Evolutionary conservation across 2,888 invertebrate species (phyloP).

Genomic region (Cryptus viduatorius): DNA sequence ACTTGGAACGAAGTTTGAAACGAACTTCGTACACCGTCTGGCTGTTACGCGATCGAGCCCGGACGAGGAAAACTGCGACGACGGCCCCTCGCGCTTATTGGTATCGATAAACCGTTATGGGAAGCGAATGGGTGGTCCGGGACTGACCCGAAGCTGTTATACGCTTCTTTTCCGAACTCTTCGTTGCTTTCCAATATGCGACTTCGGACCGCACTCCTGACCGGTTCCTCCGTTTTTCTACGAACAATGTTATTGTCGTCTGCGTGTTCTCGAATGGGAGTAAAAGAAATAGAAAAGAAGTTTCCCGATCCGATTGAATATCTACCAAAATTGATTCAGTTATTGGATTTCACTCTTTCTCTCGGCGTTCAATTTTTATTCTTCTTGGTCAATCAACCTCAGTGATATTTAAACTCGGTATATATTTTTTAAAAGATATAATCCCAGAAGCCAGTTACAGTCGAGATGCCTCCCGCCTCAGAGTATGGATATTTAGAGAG

Average conservation of each 20-base stretch:
- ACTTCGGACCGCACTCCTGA: constrained; percentile 24
- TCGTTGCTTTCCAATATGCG: constrained; percentile 38
- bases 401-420: background rate
- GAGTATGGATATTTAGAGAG: constrained; percentile 22
- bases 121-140: constrained; percentile 58
- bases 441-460: constrained; percentile 11
- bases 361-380: constrained; percentile 2
- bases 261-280: background rate
- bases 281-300: constrained; percentile 1
- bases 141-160: constrained; percentile 26
- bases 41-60: constrained; percentile 62
- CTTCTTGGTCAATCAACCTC: background rate
- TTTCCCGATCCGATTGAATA: constrained; percentile 16
- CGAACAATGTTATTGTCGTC: constrained; percentile 2
- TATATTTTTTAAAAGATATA: constrained; percentile 4
- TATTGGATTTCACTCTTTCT: constrained; percentile 11
- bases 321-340: constrained; percentile 23
- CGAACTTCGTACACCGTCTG: constrained; percentile 59
- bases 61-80: constrained; percentile 49
- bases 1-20: constrained; percentile 54
- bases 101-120: constrained; percentile 78
- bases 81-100: constrained; percentile 74
- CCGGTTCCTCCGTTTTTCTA: constrained; percentile 11
- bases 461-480: background rate
- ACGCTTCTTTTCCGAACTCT: constrained; percentile 28